phyloP scores from a whole-genome alignment of 2,113 vertebrate genomes.

The Pholis gunnellus region DNA sequence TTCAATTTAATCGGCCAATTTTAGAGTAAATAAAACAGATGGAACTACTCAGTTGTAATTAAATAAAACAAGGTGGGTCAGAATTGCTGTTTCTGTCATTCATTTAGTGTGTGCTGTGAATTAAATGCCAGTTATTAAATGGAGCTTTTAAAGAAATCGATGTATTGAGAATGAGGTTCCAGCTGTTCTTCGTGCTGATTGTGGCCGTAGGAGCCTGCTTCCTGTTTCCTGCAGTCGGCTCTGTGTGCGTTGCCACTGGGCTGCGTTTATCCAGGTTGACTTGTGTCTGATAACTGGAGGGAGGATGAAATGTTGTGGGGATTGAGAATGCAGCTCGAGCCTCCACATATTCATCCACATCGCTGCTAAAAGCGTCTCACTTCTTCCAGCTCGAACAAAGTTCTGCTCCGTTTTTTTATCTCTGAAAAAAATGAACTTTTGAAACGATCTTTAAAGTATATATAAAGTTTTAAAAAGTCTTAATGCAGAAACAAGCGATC shows the following conservation, averaged over 20 bases:
- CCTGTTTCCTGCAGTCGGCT: too few species aligned
- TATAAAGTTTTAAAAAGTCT: too few species aligned
- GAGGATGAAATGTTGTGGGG: neutral
- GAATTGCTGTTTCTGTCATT: too few species aligned
- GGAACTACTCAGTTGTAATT: too few species aligned
- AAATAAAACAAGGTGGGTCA: too few species aligned
- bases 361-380: neutral
- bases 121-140: too few species aligned
- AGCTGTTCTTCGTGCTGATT: too few species aligned
- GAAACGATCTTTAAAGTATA: neutral
- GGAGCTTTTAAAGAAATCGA: neutral
- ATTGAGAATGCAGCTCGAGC: neutral
- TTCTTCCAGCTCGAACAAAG: neutral
- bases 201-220: neutral
- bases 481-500: neutral
- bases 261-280: constrained; percentile 3
- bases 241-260: neutral
- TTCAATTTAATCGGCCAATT: neutral
- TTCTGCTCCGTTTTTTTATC: neutral
- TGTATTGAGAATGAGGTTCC: too few species aligned
- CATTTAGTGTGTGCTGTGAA: too few species aligned
- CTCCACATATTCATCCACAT: neutral
- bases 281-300: neutral
- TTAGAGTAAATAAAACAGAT: neutral
- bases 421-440: neutral